Evolutionary conservation across 2,113 vertebrate species (phyloP).

Genomic region (Percopsis transmontana): DNA sequence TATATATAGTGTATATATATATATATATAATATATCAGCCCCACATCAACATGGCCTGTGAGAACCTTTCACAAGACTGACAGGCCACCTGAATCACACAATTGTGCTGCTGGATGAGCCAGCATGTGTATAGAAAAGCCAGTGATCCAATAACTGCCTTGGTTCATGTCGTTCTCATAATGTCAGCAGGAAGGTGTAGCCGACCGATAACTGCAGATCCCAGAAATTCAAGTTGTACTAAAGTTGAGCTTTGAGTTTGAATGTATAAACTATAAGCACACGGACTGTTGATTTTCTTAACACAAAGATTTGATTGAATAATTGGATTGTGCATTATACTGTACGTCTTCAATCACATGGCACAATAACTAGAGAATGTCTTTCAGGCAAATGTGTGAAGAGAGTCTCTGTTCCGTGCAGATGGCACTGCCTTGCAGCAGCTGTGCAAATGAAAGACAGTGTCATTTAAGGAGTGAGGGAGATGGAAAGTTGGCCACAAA

Average conservation of each 20-base stretch:
- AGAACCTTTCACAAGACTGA: conserved; percentile 66
- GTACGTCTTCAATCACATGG: conserved; percentile 34
- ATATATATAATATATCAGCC: conserved; percentile 53
- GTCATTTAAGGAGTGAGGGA: conserved; percentile 64
- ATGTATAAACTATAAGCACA: conserved; percentile 14
- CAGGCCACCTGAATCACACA: conserved; percentile 73
- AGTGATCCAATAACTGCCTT: conserved; percentile 72
- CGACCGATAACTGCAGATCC: conserved; percentile 42
- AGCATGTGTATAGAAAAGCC: conserved; percentile 68
- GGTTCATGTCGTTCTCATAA: conserved; percentile 73
- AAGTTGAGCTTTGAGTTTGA: conserved; percentile 46
- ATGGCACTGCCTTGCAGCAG: conserved; percentile 68
- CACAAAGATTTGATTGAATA: conserved; percentile 33
- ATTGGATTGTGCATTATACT: conserved; percentile 29
- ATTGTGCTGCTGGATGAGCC: conserved; percentile 62
- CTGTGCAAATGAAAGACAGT: conserved; percentile 76
- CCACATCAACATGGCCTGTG: conserved; percentile 58
- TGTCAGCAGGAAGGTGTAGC: conserved; percentile 56
- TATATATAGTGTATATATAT: too few species aligned
- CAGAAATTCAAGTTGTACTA: conserved; percentile 46
- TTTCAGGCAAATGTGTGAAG: conserved; percentile 31
- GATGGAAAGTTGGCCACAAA: conserved; percentile 75
- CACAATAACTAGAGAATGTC: conserved; percentile 36
- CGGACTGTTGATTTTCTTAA: conserved; percentile 25
- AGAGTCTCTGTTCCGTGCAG: conserved; percentile 59